These are phyloP conservation scores for Thysanoteuthis rhombus DNA, from an alignment of 2,888 invertebrate genomes.

Conservation along the genomic window DNA sequence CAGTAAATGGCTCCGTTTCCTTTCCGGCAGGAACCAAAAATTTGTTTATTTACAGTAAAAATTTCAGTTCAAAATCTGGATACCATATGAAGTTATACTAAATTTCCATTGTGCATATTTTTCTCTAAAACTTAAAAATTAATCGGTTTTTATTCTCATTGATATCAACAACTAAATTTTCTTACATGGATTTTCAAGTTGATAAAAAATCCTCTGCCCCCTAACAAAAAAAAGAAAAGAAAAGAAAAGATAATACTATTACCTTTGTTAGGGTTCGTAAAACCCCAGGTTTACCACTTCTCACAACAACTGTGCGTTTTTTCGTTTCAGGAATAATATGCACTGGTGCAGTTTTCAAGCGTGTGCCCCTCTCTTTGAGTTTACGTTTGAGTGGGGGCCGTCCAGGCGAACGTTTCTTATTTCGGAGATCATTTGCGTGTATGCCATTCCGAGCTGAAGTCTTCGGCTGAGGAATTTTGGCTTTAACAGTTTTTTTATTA, in stretches of 20 bases:
- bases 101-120: too few relatives aligned
- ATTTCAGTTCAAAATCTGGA: too few relatives aligned
- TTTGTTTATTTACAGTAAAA: too few relatives aligned
- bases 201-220: too few relatives aligned
- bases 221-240: too few relatives aligned
- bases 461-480: not conserved
- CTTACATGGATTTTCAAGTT: too few relatives aligned
- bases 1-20: too few relatives aligned
- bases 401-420: conserved; percentile 23
- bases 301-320: conserved; percentile 20
- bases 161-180: too few relatives aligned
- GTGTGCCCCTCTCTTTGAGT: not conserved
- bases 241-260: not conserved
- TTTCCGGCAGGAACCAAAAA: too few relatives aligned
- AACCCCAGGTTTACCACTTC: conserved; percentile 18
- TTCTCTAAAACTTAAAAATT: too few relatives aligned
- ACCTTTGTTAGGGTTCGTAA: conserved; percentile 21
- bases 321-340: conserved; percentile 25
- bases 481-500: not conserved
- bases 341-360: not conserved
- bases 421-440: conserved; percentile 13
- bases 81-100: too few relatives aligned
- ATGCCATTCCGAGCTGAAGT: not conserved
- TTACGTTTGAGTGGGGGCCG: not conserved
- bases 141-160: too few relatives aligned